Evolutionary conservation across 64 coral and sea anemone genomes (phyloP), one percentile per base, ranked within the genome.

Genomic region (Montipora sp.): DNA sequence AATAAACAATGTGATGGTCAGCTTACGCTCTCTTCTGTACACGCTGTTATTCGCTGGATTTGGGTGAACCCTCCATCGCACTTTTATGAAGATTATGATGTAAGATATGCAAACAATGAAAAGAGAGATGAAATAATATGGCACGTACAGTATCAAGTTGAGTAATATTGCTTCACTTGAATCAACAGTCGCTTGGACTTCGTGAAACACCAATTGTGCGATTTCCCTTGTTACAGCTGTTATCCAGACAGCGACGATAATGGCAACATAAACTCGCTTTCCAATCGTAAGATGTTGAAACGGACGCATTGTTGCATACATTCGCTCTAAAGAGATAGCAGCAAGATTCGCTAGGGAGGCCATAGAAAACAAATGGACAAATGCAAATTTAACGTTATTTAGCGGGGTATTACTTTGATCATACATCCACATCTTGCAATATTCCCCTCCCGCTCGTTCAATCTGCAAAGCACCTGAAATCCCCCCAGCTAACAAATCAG

Each of bases 271-370:
- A 24, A 81, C 20, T 19, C 51, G 2, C 51, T 60, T 81, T 57
- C 59, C 51, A 7, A 81, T 36, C 3, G 59, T 60, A 27, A 55
- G 79, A 61, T 81, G 79, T 12, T 61, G 58, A 9, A 51, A 81
- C 5, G 79, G 79, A 81, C 5, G 43, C 5, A 81, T 21, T 60
- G 48, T 61, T 9, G 79, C 79, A 61, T 81, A 57, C 51, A 81
- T 55, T 81, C 79, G 51, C 51, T 81, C 79, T 36, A 81, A 81
- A 15, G 79, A 81, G 51, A 81, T 81, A 14, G 51, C 51, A 15
- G 53, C 79, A 19, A 81, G 79, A 60, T 81, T 81, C 11, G 20
- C 51, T 27, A 81, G 51, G 22, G 79, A 81, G 22, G 79, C 51
- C 2, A 81, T 13, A 20, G 79, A 57, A 81, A 81, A 81, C 18